phyloP scores from a whole-genome alignment of 2,797 vertebrate species.

The Schizothorax lantsangensis region DNA sequence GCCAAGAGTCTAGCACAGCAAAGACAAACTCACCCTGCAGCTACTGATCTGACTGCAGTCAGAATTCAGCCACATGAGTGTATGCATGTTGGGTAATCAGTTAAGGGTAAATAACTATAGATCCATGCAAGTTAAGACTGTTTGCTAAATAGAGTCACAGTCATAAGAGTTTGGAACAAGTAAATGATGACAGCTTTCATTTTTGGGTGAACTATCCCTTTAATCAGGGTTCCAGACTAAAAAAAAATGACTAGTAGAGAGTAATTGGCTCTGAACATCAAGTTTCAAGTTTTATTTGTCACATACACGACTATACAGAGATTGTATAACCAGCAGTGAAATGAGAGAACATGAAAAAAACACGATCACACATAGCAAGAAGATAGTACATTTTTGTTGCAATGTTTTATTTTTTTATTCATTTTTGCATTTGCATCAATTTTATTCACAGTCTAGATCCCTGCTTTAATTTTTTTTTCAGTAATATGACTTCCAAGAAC shows the following conservation, averaged over 20 bases:
- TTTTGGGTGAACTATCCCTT: not conserved
- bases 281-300: no score
- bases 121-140: not conserved
- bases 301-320: no score
- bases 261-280: not conserved
- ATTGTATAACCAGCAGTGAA: no score
- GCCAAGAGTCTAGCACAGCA: slow-evolving; percentile 12
- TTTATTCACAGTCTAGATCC: not conserved
- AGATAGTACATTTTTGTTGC: not conserved
- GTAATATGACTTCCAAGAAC: not conserved
- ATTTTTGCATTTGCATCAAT: not conserved
- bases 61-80: slow-evolving; percentile 2
- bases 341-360: not conserved
- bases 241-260: not conserved
- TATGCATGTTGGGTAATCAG: not conserved
- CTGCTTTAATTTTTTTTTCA: not conserved
- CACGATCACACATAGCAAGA: not conserved
- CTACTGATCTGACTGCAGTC: slow-evolving; percentile 1
- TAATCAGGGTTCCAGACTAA: not conserved
- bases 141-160: not conserved
- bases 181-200: not conserved
- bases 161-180: not conserved
- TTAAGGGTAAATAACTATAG: not conserved
- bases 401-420: not conserved
- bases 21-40: slow-evolving; percentile 37